Conservation (phyloP, 2,113 vertebrate genomes). For the Argyrosomus japonicus region DNA sequence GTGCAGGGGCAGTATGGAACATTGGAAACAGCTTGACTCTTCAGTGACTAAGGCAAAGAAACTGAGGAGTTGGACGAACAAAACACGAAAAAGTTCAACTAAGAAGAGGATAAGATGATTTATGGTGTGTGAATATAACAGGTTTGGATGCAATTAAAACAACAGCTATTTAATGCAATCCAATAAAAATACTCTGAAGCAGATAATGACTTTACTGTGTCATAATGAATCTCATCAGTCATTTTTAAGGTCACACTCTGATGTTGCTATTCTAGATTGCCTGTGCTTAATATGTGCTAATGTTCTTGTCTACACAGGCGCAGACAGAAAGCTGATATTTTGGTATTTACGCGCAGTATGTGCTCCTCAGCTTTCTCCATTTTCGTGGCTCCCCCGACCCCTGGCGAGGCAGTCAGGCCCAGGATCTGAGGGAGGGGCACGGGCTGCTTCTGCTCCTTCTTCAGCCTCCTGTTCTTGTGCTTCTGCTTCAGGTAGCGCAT, state of each 20-base stretch:
- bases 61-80: constrained; percentile 5
- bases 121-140: neutral
- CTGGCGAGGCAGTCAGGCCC: constrained; percentile 95
- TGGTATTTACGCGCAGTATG: constrained; percentile 91
- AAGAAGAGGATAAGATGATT: neutral
- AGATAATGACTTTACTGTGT: neutral
- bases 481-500: constrained; percentile 92
- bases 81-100: neutral
- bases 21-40: constrained; percentile 67
- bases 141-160: neutral
- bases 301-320: neutral
- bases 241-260: neutral
- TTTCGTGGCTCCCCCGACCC: constrained; percentile 89
- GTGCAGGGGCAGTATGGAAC: constrained; percentile 43
- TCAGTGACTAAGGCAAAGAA: constrained; percentile 14
- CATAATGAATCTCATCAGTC: neutral
- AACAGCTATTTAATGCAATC: neutral
- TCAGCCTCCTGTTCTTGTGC: constrained; percentile 80
- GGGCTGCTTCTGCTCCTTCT: constrained; percentile 83
- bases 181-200: neutral
- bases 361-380: constrained; percentile 89
- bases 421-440: constrained; percentile 90
- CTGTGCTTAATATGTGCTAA: neutral
- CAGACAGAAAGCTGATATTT: constrained; percentile 1
- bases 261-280: neutral